A percentile compares a stretch with the other conserved stretches of the same genome.
Evolutionary conservation across 2,888 invertebrate species (phyloP).

Genomic region (Pammene fasciana): DNA sequence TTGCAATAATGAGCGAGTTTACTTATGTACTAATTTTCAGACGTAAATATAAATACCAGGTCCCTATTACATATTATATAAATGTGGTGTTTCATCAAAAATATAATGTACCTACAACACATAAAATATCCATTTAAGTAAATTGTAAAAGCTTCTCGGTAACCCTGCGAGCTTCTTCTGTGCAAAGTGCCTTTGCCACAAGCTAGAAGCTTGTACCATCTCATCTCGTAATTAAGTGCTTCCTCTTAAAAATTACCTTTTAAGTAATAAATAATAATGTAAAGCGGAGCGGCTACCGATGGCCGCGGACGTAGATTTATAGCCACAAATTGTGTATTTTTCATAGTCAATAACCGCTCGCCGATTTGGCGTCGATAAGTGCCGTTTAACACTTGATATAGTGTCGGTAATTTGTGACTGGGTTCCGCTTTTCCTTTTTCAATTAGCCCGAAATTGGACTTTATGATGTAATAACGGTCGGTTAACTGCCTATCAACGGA

Average conservation of each 20-base stretch:
- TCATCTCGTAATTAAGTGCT: constrained; percentile 63
- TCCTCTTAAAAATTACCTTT: constrained; percentile 66
- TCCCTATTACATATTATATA: too few species aligned
- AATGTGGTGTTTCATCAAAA: too few species aligned
- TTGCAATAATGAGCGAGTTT: too few species aligned
- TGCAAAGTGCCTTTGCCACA: constrained; percentile 23
- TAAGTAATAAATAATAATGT: constrained; percentile 74
- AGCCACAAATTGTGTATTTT: constrained; percentile 82
- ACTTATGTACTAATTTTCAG: too few species aligned
- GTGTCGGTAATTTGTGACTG: constrained; percentile 80
- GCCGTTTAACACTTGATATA: constrained; percentile 83
- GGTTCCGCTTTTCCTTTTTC: constrained; percentile 77
- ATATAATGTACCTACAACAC: too few species aligned
- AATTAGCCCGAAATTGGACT: constrained; percentile 78
- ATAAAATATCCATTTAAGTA: too few species aligned
- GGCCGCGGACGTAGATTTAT: constrained; percentile 76
- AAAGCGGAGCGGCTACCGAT: constrained; percentile 66
- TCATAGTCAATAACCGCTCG: constrained; percentile 74
- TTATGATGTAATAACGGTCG: constrained; percentile 67
- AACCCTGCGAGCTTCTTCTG: constrained; percentile 9
- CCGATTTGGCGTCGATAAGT: constrained; percentile 79
- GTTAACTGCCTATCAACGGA: constrained; percentile 58
- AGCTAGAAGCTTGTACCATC: constrained; percentile 20
- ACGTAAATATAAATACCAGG: too few species aligned
- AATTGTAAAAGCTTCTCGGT: neutral